phyloP scores from a whole-genome alignment of 2,797 vertebrate genomes.

The Rallus crepitans region DNA sequence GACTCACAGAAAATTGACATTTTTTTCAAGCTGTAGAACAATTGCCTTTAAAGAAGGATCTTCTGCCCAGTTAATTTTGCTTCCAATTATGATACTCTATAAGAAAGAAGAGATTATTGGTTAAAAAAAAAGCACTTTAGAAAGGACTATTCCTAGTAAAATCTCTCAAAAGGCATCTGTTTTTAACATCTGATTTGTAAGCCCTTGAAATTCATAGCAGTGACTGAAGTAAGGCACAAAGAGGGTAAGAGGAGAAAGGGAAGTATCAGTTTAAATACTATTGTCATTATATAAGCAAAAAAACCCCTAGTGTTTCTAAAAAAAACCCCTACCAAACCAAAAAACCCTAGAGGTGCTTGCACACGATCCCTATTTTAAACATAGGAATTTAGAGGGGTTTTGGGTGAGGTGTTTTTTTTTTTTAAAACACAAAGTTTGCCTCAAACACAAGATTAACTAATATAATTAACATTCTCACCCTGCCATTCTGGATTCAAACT shows the following conservation, averaged over 20 bases:
- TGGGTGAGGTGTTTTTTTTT: no score
- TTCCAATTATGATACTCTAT: constrained; percentile 76
- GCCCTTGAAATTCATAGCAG: neutral
- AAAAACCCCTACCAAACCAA: no score
- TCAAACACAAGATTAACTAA: neutral
- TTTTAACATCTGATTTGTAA: neutral
- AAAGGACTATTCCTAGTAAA: neutral
- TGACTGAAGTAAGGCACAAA: neutral
- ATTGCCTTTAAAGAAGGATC: constrained; percentile 70
- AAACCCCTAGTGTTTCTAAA: no score
- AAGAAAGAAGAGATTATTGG: constrained; percentile 24
- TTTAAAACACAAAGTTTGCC: neutral
- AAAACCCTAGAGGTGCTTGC: neutral
- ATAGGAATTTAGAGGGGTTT: neutral
- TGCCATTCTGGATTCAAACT: neutral
- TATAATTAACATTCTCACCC: neutral
- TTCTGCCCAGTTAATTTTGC: constrained; percentile 78
- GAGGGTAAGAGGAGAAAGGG: neutral
- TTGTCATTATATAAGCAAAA: neutral
- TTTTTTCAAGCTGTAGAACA: constrained; percentile 77
- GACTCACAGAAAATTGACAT: neutral
- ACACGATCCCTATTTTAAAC: neutral
- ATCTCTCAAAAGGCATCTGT: neutral
- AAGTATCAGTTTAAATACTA: neutral
- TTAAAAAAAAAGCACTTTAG: neutral